phyloP scores from a whole-genome alignment of 1,140 invertebrate genomes.

The Sinonovacula constricta region DNA sequence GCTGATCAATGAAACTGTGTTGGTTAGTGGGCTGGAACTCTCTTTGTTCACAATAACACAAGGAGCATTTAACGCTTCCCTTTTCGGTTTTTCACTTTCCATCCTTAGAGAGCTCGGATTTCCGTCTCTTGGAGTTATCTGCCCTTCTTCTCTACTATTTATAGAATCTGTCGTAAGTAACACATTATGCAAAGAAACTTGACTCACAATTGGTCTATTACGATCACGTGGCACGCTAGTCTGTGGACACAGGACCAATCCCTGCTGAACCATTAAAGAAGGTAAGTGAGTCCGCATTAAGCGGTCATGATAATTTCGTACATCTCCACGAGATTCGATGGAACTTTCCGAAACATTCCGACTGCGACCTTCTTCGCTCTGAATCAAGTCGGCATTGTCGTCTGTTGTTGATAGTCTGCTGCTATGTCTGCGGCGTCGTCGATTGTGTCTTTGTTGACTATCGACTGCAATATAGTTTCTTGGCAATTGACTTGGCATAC shows the following conservation, averaged over 20 bases:
- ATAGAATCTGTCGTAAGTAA: no score
- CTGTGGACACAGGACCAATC: neutral
- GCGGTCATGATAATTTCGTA: neutral
- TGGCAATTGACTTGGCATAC: constrained; percentile 59
- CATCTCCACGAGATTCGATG: neutral
- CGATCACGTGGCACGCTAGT: no score
- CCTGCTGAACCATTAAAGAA: neutral
- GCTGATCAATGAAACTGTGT: no score
- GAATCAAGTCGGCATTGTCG: constrained; percentile 23
- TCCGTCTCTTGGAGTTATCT: no score
- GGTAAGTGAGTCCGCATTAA: neutral
- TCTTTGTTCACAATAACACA: no score
- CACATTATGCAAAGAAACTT: no score
- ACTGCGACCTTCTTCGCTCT: constrained; percentile 34
- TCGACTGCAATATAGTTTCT: constrained; percentile 39
- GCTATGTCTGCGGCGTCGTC: neutral
- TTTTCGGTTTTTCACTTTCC: no score
- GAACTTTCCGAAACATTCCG: constrained; percentile 42
- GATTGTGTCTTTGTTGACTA: neutral
- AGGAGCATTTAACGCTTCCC: no score
- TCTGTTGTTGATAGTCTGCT: neutral
- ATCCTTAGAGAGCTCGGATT: no score
- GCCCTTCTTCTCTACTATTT: no score
- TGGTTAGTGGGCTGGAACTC: no score
- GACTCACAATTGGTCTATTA: no score